Base-by-base conservation (phyloP, 2,888 invertebrate genomes). In the Caenorhabditis becei region DNA sequence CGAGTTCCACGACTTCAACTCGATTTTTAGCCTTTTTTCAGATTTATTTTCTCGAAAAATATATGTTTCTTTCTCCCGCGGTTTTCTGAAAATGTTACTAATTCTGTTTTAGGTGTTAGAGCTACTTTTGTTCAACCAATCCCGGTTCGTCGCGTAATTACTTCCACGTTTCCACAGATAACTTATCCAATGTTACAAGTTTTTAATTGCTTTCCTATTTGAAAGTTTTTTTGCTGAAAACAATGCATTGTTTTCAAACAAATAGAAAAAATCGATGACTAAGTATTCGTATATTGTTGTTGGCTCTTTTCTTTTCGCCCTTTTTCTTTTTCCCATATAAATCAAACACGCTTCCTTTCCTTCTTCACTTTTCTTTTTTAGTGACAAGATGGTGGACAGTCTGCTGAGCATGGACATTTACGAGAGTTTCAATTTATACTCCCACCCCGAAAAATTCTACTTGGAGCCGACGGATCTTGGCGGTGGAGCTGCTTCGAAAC, bases 401-500 rank as follows among this genome's bases (percentile, higher is more conserved):
- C 58, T 69, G 20, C 37, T 78, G 24, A 72, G 63, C n/a, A 85
- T 74, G 26, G 80, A 81, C 66, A 83, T 86, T 23, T 85, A 82
- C 56, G 87, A 87, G 71, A 83, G 87, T 53, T 87, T 82, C 72
- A 87, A 87, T 66, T 58, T 87, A 74, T 87, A 87, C 65, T 80
- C 84, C n/a, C 77, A 83, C 11, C 79, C 88, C 16, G 90, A 90
- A 23, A 86, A 83, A 70, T 89, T 90, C 70, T 89, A 75, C 61
- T 66, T 90, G 24, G 90, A 90, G 67, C 89, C 90, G 24, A 84
- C 89, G 16, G 87, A 87, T 54, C 63, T 86, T 3, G 86, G 86
- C 41, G 90, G 90, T 8, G 83, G 80, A 1, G 77, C 86, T 3
- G 71, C 80, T 1, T 83, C 86, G 23, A 63, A 80, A 14, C 59